Evolutionary conservation across 2,888 invertebrate species (phyloP).

Genomic region (Lordiphosa andalusiaca): DNA sequence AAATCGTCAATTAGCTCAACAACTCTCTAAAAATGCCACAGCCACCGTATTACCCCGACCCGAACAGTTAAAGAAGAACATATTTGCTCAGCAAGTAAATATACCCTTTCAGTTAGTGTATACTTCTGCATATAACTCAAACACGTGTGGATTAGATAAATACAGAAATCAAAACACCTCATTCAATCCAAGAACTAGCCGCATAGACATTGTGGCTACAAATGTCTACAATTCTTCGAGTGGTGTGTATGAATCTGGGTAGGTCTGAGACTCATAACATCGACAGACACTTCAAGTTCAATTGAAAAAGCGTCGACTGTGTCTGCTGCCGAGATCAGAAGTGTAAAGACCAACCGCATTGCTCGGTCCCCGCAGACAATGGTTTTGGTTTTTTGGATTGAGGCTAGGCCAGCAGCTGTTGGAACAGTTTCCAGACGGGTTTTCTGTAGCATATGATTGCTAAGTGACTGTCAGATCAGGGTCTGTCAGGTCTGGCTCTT

Average conservation of each 20-base stretch:
- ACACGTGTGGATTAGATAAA: conserved; percentile 20
- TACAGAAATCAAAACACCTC: conserved; percentile 17
- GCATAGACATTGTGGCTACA: conserved; percentile 36
- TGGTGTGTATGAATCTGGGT: conserved; percentile 11
- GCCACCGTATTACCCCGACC: too few relatives aligned
- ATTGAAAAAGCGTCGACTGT: conserved; percentile 52
- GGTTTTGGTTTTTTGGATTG: conserved; percentile 27
- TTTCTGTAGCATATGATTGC: conserved; percentile 31
- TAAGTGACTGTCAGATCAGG: conserved; percentile 18
- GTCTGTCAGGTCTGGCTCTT: conserved; percentile 11
- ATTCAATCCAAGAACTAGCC: conserved; percentile 30
- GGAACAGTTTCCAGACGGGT: conserved; percentile 28
- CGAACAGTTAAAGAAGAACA: too few relatives aligned
- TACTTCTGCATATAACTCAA: background rate
- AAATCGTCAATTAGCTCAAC: too few relatives aligned
- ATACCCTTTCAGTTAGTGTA: too few relatives aligned
- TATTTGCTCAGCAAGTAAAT: too few relatives aligned
- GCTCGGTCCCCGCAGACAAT: conserved; percentile 51
- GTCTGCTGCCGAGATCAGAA: conserved; percentile 56
- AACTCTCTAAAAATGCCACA: too few relatives aligned
- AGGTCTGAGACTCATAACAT: conserved; percentile 11
- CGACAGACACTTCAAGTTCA: conserved; percentile 66
- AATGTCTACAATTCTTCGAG: conserved; percentile 15
- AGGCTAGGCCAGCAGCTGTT: conserved; percentile 30
- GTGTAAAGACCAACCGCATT: conserved; percentile 60